Conservation (phyloP, 2,113 vertebrate species). For the Python bivittatus region DNA sequence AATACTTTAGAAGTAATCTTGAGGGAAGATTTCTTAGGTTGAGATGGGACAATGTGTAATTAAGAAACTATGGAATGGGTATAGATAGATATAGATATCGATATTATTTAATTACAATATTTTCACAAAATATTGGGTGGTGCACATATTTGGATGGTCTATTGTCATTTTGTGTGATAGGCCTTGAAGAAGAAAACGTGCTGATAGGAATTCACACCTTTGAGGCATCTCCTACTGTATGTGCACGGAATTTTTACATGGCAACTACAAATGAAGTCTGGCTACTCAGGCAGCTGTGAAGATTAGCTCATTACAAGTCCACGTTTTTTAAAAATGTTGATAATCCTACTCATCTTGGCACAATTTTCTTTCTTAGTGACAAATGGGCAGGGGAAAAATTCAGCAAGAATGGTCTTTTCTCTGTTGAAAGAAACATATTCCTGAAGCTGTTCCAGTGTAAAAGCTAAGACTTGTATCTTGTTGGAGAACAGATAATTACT, state of each 20-base stretch:
- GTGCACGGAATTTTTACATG: not conserved
- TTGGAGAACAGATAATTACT: not conserved
- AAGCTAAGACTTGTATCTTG: not conserved
- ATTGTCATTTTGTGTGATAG: not conserved
- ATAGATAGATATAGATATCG: not conserved
- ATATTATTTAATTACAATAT: not conserved
- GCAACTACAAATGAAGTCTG: not conserved
- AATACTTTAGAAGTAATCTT: not conserved
- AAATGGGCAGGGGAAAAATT: not conserved
- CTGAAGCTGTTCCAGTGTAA: not conserved
- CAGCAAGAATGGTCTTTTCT: not conserved
- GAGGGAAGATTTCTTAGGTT: not conserved
- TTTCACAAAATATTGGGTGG: not conserved
- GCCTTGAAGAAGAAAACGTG: not conserved
- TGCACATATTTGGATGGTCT: not conserved
- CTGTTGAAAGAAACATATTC: not conserved
- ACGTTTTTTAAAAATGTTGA: not conserved
- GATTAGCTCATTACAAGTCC: not conserved
- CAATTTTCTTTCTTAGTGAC: not conserved
- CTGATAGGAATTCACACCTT: not conserved
- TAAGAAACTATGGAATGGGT: not conserved
- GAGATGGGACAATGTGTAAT: not conserved
- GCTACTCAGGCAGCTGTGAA: not conserved
- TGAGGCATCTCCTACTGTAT: not conserved
- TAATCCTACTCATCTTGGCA: not conserved